Base-by-base conservation (phyloP, 2,113 vertebrate genomes). In the Dicrurus megarhynchus region DNA sequence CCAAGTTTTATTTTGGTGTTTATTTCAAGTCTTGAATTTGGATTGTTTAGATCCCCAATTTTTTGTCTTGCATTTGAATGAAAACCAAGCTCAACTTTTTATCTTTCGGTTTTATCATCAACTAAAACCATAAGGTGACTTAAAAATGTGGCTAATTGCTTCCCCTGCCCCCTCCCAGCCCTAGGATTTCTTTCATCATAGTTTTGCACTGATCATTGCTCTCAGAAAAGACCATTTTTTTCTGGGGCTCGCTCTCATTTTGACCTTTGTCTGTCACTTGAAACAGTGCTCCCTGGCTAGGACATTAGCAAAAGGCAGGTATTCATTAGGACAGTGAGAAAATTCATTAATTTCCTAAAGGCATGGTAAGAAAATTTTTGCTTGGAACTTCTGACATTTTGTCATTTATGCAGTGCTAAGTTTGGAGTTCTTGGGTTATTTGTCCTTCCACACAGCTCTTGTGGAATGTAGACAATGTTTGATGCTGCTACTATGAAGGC, bases 291-390 rank as follows among this genome's bases (percentile, higher is more conserved):
- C 13, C 20, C 47, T 74, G 64, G 47, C 56, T 86, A 68, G 76
- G 78, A 81, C 44, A 82, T 95, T 39, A 88, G 41, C 26, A 35
- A 24, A 74, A 41, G 27, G 71, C 50, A 46, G 6, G 3, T 64
- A 1, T 89, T 95, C 82, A n/a, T 84, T 88, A 86, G 37, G 37
- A 41, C 15, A 55, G 46, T 11, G 13, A 92, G 76, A 94, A 93
- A 90, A 75, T 37, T 60, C 11, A 87, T 81, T 87, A 37, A 42
- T 84, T 91, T 95, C 42, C 24, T 67, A 57, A 75, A 86, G 46
- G 8, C 15, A 46, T 14, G 6, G 7, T 63, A 74, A 75, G 41
- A 73, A 68, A 20, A 26, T 50, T 90, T 90, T 63, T 80, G 4
- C 28, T 84, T 44, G 6, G 1, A 84, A 35, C 26, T 19, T 64